A percentile compares a stretch with the other conserved stretches of the same genome.
These are phyloP conservation scores for Crenichthys baileyi DNA, from an alignment of 2,797 vertebrate genomes.

Conservation along the genomic window DNA sequence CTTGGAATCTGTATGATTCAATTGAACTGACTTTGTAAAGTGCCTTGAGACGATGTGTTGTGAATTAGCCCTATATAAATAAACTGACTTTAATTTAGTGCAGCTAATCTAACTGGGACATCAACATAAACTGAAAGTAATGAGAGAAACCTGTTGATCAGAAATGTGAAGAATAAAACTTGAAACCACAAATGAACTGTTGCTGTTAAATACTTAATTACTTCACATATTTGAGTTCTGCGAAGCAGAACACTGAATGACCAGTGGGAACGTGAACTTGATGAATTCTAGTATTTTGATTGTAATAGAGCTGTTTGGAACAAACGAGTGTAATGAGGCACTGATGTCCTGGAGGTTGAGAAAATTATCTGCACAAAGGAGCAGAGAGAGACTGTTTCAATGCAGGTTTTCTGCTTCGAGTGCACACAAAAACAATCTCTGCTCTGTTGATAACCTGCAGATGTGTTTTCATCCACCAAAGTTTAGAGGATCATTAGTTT, in stretches of 20 bases:
- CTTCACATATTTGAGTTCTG: background rate
- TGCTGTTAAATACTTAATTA: background rate
- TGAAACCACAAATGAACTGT: background rate
- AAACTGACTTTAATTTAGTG: too few relatives aligned
- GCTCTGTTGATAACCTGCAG: constrained; percentile 31
- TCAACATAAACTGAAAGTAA: constrained; percentile 4
- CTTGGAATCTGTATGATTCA: too few relatives aligned
- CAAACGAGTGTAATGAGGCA: constrained; percentile 51
- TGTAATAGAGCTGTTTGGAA: background rate
- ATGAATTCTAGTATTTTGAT: background rate
- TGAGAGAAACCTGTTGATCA: background rate
- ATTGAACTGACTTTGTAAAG: too few relatives aligned
- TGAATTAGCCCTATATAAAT: too few relatives aligned
- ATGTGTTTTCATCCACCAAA: constrained; percentile 38
- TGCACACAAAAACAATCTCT: constrained; percentile 8
- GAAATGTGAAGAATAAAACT: background rate
- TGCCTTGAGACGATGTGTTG: too few relatives aligned
- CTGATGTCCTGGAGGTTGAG: constrained; percentile 36
- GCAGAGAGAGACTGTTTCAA: constrained; percentile 39
- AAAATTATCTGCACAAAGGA: constrained; percentile 30
- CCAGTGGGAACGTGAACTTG: background rate
- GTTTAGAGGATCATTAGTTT: background rate
- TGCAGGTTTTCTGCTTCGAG: constrained; percentile 8
- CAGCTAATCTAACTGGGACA: background rate
- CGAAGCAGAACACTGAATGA: background rate